A percentile compares a stretch with the other conserved stretches of the same genome.
phyloP scores from a whole-genome alignment of 2,797 vertebrate species.

The Typhlichthys subterraneus region DNA sequence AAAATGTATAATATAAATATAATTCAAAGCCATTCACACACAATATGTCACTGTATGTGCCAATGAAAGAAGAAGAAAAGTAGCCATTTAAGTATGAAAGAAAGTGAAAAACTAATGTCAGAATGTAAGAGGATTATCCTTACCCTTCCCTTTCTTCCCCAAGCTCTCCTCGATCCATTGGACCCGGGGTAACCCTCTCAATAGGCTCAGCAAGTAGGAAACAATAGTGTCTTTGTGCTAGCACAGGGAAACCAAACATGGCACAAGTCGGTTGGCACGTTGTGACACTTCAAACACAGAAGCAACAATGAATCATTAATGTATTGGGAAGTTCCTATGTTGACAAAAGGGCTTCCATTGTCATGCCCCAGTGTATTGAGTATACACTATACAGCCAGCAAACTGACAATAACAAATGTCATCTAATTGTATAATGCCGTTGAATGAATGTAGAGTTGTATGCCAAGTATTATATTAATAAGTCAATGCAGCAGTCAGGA shows the following conservation, averaged over 20 bases:
- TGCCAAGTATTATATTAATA: no score
- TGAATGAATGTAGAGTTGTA: slow-evolving; percentile 23
- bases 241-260: slow-evolving; percentile 52
- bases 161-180: slow-evolving; percentile 96
- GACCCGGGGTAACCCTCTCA: slow-evolving; percentile 91
- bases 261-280: slow-evolving; percentile 14
- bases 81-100: neutral
- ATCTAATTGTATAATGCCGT: slow-evolving; percentile 37
- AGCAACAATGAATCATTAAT: neutral
- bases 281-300: neutral
- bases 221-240: slow-evolving; percentile 94
- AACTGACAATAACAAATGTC: slow-evolving; percentile 53
- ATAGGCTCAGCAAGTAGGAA: slow-evolving; percentile 89
- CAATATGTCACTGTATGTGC: neutral
- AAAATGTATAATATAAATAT: neutral
- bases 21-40: neutral
- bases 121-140: slow-evolving; percentile 57
- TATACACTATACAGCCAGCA: slow-evolving; percentile 45
- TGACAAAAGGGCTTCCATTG: slow-evolving; percentile 13
- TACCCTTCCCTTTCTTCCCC: slow-evolving; percentile 89
- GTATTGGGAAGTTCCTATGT: no score
- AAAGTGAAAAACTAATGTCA: slow-evolving; percentile 25
- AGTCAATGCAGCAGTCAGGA: no score
- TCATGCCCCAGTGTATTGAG: slow-evolving; percentile 37
- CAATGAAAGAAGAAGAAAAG: neutral